phyloP scores from a whole-genome alignment of 2,113 vertebrate species.

The Uria aalge region DNA sequence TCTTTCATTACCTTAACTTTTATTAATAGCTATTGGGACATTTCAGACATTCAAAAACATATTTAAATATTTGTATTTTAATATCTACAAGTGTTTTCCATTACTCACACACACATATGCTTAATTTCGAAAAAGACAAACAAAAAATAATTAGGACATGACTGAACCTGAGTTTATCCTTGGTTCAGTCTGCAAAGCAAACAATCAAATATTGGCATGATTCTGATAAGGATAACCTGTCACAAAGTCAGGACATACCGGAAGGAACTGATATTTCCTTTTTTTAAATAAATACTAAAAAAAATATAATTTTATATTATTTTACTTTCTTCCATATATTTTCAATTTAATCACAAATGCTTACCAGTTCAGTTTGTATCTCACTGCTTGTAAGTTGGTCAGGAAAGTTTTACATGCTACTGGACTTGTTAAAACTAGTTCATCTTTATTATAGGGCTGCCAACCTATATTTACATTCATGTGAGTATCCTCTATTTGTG shows the following conservation, averaged over 20 bases:
- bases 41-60: background rate
- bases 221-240: background rate
- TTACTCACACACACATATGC: background rate
- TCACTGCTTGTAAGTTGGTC: background rate
- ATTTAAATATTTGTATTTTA: background rate
- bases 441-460: background rate
- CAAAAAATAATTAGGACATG: background rate
- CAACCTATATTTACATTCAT: background rate
- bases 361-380: background rate
- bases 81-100: background rate
- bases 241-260: background rate
- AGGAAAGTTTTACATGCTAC: background rate
- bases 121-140: background rate
- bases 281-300: background rate
- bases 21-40: background rate
- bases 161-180: background rate
- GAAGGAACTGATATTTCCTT: background rate
- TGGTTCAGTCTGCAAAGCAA: background rate
- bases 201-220: background rate
- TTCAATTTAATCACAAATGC: background rate
- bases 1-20: background rate
- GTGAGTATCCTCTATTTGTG: constrained; percentile 15
- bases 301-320: background rate
- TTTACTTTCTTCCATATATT: background rate
- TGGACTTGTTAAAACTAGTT: background rate